Percentiles rank a stretch among this genome's conserved stretches.
Evolutionary conservation across 2,888 invertebrate genomes (phyloP).

Genomic region (Melipona bicolor): DNA sequence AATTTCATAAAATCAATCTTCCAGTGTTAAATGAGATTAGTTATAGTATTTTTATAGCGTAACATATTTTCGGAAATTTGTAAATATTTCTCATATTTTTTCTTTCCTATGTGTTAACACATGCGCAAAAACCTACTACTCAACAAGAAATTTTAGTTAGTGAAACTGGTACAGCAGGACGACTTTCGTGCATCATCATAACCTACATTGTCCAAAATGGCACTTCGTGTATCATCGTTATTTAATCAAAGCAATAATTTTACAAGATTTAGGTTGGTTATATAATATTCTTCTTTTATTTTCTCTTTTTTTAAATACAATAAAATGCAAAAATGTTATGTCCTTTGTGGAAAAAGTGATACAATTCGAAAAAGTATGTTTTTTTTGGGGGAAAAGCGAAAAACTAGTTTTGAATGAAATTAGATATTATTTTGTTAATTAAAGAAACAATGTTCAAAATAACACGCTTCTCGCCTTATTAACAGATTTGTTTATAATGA

Average conservation of each 20-base stretch:
- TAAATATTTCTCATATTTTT: neutral
- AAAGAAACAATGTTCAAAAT: too few relatives aligned
- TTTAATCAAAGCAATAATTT: conserved; percentile 45
- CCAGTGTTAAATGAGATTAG: neutral
- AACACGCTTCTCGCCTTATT: too few relatives aligned
- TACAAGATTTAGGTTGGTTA: conserved; percentile 37
- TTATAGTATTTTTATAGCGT: neutral
- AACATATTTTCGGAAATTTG: neutral
- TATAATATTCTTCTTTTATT: too few relatives aligned
- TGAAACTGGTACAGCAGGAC: neutral
- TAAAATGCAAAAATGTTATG: neutral
- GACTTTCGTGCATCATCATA: neutral
- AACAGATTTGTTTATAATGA: too few relatives aligned
- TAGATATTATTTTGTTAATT: too few relatives aligned
- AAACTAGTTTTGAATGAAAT: too few relatives aligned
- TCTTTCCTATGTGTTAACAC: neutral
- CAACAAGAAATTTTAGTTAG: neutral
- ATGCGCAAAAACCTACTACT: neutral
- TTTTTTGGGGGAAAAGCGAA: too few relatives aligned
- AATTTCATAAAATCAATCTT: neutral
- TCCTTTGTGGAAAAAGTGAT: too few relatives aligned
- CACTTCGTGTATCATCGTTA: conserved; percentile 65
- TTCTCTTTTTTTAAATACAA: neutral
- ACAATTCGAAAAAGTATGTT: too few relatives aligned
- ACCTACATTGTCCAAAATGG: conserved; percentile 63